Conservation (phyloP, 2,797 vertebrate species). For the Lithobates sylvaticus region DNA sequence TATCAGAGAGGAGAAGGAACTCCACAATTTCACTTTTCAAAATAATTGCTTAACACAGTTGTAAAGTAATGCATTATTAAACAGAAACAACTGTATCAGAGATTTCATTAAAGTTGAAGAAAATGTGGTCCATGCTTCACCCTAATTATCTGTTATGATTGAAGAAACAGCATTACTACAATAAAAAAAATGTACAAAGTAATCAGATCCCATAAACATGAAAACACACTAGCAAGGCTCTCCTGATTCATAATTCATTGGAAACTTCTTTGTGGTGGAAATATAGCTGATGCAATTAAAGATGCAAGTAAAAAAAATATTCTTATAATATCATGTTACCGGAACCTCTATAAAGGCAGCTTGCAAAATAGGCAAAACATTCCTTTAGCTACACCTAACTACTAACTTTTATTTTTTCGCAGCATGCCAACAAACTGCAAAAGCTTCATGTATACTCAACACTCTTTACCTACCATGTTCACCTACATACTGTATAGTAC, state of each 20-base stretch:
- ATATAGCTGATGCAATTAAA: background rate
- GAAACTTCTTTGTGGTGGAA: background rate
- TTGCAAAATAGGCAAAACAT: too few species aligned
- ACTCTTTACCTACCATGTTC: too few species aligned
- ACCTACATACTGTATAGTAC: too few species aligned
- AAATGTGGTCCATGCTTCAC: background rate
- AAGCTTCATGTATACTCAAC: too few species aligned
- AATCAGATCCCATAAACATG: background rate
- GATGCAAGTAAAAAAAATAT: background rate
- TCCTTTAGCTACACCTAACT: too few species aligned
- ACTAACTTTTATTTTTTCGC: too few species aligned
- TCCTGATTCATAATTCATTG: background rate
- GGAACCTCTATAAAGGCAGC: too few species aligned
- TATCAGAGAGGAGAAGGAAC: background rate
- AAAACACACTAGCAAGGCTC: background rate
- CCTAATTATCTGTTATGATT: conserved; percentile 7
- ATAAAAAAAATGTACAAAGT: conserved; percentile 7
- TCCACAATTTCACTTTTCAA: background rate
- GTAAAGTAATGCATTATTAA: conserved; percentile 22
- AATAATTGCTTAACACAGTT: conserved; percentile 6
- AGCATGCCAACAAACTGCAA: too few species aligned
- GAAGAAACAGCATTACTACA: background rate
- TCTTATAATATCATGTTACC: too few species aligned
- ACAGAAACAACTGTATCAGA: background rate
- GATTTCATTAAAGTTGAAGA: background rate